Base-by-base conservation (phyloP, 2,113 vertebrate genomes). In the Pomatostomus ruficeps region DNA sequence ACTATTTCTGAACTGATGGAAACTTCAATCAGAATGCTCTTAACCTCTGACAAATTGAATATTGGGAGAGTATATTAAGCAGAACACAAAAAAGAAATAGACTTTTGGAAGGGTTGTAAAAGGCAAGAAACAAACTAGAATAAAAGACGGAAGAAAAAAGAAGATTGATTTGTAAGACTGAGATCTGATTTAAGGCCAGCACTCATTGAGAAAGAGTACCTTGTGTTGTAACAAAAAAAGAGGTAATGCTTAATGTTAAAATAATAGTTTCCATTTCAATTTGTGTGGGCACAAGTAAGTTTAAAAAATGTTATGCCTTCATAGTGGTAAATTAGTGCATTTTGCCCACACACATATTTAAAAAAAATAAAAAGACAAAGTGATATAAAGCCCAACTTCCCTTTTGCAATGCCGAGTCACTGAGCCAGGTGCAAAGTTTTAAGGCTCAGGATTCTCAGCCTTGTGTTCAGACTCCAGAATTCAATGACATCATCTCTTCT, bases 211-310 rank as follows among this genome's bases (percentile, higher is more conserved):
- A 91, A 74, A 71, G 11, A 51, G 14, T 10, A 71, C 26, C 45
- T 54, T 55, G 28, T 38, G 49, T 19, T 17, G 17, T 36, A 70
- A 89, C 28, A 74, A 52, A 73, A 59, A 40, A 54, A 43, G 54
- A 54, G 12, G 12, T 33, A 90, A 77, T 25, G 29, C 38, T 75
- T 71, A 61, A 52, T 31, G 51, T 67, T 61, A 88, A 96, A 96
- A 90, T 86, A 75, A 90, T 66, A 91, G 92, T 89, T 96, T 96
- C 90, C 43, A 91, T 94, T 94, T 85, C 92, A 88, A 81, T 28
- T 88, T 78, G 88, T 62, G 79, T 80, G 61, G 82, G 85, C 52
- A 83, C 25, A 73, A 71, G 36, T 51, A 91, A 81, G 65, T 78
- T 75, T 52, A 2, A 85, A 92, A 92, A 74, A 40, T 59, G 55